Evolutionary conservation across 2,113 vertebrate genomes (phyloP), one percentile per base, ranked within the genome.

Genomic region (Ramphastos sulfuratus): DNA sequence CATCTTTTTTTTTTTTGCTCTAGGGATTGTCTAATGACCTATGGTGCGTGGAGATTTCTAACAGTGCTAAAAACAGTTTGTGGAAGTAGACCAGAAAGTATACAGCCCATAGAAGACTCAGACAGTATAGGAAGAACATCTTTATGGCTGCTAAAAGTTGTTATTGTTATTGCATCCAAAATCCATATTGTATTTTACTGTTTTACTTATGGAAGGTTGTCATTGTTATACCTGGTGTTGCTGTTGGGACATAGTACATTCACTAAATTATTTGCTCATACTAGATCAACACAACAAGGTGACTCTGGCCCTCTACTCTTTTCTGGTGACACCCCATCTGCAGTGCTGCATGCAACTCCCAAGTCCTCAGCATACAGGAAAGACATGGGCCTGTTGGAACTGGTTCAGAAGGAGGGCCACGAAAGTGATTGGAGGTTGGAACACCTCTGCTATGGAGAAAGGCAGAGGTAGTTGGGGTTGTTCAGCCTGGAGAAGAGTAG

Each of bases 181-280:
- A 58, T 59, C 50, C 7, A 15, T 76, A 31, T 72, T 46, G 4
- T 35, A 42, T 77, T 61, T 69, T 30, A 42, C 4, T n/a, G 5
- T 39, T 33, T 82, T 79, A n/a, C 31, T 60, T 16, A 9, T 24
- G 17, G 31, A 65, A 82, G 6, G 28, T 8, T 81, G 63, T 39
- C 12, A 10, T n/a, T 48, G 2, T 73, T n/a, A 20, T 21, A 69
- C 14, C 20, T 3, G 0, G 1, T 42, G 24, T 33, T 73, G 56
- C 65, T 77, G 31, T 28, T 63, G 35, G 33, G 31, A 52, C 6
- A 7, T 55, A n/a, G 8, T 44, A 21, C 17, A 35, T 54, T 58
- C 4, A 35, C 3, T 20, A 9, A 52, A 52, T 33, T 17, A 42
- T 61, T 66, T 80, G 16, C 44, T 77, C 20, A 24, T 16, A 15